Evolutionary conservation across 1,140 invertebrate species (phyloP), one percentile per base, ranked within the genome.

Genomic region (Drosophila kepulauana): DNA sequence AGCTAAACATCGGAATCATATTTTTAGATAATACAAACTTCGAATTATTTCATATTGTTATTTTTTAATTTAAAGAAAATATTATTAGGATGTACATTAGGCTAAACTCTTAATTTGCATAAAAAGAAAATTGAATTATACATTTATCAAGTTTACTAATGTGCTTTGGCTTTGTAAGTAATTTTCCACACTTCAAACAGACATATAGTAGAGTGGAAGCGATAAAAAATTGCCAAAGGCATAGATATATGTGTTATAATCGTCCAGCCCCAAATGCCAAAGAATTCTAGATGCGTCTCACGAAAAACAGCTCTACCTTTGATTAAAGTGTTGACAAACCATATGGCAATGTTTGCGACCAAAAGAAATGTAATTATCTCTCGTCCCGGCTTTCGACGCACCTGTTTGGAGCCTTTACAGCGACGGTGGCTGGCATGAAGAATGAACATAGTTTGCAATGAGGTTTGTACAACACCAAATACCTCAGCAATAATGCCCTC

Each of bases 121-220:
- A 38, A 38, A 38, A 38, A 38, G 35, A 4, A 38, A 3, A 41
- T 48, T 8, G 8, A 13, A 54, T 8, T 11, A 16, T 13, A 7
- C 10, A 30, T 71, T 8, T 10, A 61, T 49, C 3, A 5, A 65
- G 11, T 13, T 35, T 11, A 30, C 20, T 82, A 92, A 62, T 92
- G 91, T 5, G 88, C 66, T 72, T 93, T 92, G 1, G 91, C 85
- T 58, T 98, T 98, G 93, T 99, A 99, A 30, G 97, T 96, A 65
- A 97, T 95, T 92, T 98, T 98, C 98, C 98, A 99, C 20, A 99
- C 98, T 93, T 99, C 98, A 88, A 98, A 99, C 0, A 99, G 94
- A 91, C 98, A 99, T 59, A 99, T 98, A 1, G 98, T 98, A 0
- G 97, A 98, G 93, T 99, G 97, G 93, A 99, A 98, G 10, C 97